Evolutionary conservation across 2,113 vertebrate species (phyloP).

Genomic region (Cercocebus atys): DNA sequence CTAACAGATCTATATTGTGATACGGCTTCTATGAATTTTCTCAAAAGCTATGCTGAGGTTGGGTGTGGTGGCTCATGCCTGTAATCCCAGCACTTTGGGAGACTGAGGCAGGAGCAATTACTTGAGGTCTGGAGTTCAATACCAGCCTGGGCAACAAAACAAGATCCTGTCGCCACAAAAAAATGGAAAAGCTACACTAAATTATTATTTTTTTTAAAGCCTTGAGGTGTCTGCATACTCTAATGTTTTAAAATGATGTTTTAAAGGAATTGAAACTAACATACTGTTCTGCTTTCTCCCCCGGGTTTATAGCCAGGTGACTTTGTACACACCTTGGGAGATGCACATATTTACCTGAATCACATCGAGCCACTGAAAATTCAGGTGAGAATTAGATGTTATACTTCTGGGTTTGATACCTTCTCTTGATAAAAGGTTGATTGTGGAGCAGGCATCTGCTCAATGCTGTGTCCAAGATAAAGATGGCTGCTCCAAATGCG

Average conservation of each 20-base stretch:
- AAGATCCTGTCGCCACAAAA: no score
- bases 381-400: conserved; percentile 86
- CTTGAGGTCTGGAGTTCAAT: no score
- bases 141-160: no score
- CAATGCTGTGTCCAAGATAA: background rate
- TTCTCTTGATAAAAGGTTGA: background rate
- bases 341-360: conserved; percentile 96
- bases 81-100: no score
- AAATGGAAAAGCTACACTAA: background rate
- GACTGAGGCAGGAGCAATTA: no score
- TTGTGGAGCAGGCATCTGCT: background rate
- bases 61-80: no score
- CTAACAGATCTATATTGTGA: background rate
- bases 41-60: no score
- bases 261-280: conserved; percentile 15
- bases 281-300: conserved; percentile 10
- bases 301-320: conserved; percentile 89
- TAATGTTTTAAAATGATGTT: background rate
- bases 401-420: background rate
- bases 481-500: background rate
- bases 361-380: conserved; percentile 93
- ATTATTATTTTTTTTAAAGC: background rate
- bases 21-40: background rate
- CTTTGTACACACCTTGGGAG: conserved; percentile 96
- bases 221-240: background rate